phyloP scores from a whole-genome alignment of 2,113 vertebrate genomes.

The Syrrhaptes paradoxus region DNA sequence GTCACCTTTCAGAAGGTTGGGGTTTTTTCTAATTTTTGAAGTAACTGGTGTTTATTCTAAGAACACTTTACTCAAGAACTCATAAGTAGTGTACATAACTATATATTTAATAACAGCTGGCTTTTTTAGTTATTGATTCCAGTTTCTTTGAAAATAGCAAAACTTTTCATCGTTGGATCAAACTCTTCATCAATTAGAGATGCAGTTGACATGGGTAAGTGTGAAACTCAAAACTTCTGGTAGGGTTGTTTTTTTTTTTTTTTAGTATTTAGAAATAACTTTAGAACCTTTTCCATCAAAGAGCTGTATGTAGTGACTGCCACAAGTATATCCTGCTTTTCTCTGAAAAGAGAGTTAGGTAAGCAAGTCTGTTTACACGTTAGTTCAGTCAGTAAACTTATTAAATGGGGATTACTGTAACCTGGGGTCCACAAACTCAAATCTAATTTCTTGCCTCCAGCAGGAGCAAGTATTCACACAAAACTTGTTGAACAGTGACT shows the following conservation, averaged over 20 bases:
- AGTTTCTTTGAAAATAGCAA: conserved; percentile 80
- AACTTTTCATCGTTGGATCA: conserved; percentile 89
- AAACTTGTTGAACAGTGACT: not conserved
- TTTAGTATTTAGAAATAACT: not conserved
- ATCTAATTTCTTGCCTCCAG: not conserved
- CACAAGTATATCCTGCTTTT: not conserved
- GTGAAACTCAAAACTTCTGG: not conserved
- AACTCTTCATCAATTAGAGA: conserved; percentile 84
- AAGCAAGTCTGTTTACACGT: not conserved
- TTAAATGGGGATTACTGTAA: not conserved
- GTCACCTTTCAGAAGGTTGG: not conserved
- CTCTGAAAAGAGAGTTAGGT: not conserved
- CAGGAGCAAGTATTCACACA: not conserved
- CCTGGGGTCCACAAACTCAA: not conserved
- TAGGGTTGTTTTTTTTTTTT: not conserved
- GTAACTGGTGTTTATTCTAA: not conserved
- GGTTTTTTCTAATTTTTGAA: not conserved
- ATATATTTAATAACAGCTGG: not conserved
- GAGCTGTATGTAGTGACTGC: not conserved
- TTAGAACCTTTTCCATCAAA: not conserved
- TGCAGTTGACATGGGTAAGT: conserved; percentile 91
- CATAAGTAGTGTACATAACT: not conserved
- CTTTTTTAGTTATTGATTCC: conserved; percentile 11
- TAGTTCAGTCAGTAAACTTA: not conserved
- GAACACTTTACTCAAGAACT: not conserved